A percentile compares a stretch with the other conserved stretches of the same genome.
Conservation (phyloP, 2,113 vertebrate species). For the Athene noctua region DNA sequence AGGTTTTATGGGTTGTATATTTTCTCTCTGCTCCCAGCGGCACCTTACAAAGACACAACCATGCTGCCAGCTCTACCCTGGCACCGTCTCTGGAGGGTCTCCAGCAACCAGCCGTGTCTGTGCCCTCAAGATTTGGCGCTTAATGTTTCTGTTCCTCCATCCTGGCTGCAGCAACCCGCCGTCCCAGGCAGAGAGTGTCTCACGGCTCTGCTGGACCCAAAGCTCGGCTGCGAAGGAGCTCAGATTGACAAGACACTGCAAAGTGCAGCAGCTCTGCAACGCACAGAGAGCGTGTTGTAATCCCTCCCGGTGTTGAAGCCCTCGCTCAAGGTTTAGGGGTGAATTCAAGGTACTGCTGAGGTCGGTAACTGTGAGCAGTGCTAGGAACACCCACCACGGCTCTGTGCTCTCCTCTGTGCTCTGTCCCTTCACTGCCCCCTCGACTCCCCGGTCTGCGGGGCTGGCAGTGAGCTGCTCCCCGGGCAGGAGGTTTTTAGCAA, state of each 20-base stretch:
- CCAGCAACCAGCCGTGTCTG: neutral
- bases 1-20: neutral
- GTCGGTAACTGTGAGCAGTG: neutral
- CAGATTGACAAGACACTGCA: fast-evolving
- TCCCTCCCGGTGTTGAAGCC: neutral
- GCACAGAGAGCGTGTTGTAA: neutral
- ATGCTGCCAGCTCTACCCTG: neutral
- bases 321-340: neutral
- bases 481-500: neutral
- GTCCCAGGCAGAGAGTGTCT: neutral
- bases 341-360: neutral
- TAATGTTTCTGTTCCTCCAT: neutral
- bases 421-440: neutral
- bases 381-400: neutral
- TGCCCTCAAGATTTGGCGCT: neutral
- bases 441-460: neutral
- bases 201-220: neutral
- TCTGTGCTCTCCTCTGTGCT: neutral
- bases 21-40: neutral
- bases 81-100: neutral
- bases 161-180: neutral
- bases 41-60: neutral
- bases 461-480: neutral
- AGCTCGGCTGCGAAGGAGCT: neutral
- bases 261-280: neutral